Conservation (phyloP, 2,888 invertebrate genomes). For the Pseudeuparius sepicola region DNA sequence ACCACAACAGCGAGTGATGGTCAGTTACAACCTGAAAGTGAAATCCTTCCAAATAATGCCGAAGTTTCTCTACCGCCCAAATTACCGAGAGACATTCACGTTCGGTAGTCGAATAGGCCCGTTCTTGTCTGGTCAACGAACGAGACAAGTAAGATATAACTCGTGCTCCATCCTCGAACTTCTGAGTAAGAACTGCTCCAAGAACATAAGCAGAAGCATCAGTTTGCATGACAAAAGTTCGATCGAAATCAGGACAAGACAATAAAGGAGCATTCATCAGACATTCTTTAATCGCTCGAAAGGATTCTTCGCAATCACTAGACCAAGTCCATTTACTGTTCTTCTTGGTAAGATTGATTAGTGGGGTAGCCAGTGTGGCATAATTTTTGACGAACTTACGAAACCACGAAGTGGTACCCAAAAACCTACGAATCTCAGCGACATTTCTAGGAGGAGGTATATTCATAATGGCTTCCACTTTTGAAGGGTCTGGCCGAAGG, state of each 20-base stretch:
- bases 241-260: conserved; percentile 20
- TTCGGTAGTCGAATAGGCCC: conserved; percentile 19
- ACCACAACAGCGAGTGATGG: conserved; percentile 19
- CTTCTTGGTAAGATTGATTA: too few species aligned
- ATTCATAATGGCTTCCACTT: too few species aligned
- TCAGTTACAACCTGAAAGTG: conserved; percentile 19
- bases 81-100: conserved; percentile 20
- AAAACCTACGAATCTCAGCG: too few species aligned
- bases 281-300: conserved; percentile 15
- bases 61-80: conserved; percentile 19
- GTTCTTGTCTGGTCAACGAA: conserved; percentile 15
- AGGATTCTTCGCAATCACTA: conserved; percentile 13
- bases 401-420: too few species aligned
- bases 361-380: too few species aligned
- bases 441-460: too few species aligned
- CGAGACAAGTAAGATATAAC: conserved; percentile 19
- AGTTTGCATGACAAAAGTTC: conserved; percentile 17
- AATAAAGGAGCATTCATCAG: conserved; percentile 21
- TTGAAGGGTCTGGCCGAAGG: too few species aligned
- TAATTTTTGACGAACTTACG: too few species aligned
- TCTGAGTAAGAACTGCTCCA: conserved; percentile 19
- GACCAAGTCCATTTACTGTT: conserved; percentile 19
- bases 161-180: conserved; percentile 15
- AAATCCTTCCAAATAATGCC: conserved; percentile 17
- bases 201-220: conserved; percentile 17